phyloP scores from a whole-genome alignment of 1,140 invertebrate genomes.

The Proctacanthus coquilletti region DNA sequence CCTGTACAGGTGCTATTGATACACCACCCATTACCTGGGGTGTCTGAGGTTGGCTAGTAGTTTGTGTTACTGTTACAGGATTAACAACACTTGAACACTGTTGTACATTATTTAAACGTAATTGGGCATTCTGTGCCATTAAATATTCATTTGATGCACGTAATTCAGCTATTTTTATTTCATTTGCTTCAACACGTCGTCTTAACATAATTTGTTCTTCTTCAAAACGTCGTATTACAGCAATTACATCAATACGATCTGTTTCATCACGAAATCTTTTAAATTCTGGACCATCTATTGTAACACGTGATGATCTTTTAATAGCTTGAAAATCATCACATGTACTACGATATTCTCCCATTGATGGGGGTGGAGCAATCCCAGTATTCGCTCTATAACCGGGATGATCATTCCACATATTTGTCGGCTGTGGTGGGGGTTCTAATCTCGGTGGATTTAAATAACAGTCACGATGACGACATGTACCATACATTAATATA shows the following conservation, averaged over 20 bases:
- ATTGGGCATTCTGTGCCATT: slow-evolving; percentile 62
- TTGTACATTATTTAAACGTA: slow-evolving; percentile 47
- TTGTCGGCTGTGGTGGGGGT: too few species aligned
- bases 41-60: slow-evolving; percentile 33
- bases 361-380: background rate
- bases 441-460: too few species aligned
- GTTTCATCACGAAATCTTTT: background rate
- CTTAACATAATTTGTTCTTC: slow-evolving; percentile 7
- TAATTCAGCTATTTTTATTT: slow-evolving; percentile 37
- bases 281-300: background rate
- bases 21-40: slow-evolving; percentile 36
- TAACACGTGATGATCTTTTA: background rate
- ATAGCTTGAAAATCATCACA: background rate
- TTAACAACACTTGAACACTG: slow-evolving; percentile 31
- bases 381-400: too few species aligned
- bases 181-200: slow-evolving; percentile 7
- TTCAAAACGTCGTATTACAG: slow-evolving; percentile 5
- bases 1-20: slow-evolving; percentile 40
- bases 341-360: too few species aligned
- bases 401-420: slow-evolving; percentile 1
- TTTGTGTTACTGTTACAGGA: slow-evolving; percentile 39
- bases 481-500: too few species aligned
- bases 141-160: slow-evolving; percentile 71
- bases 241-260: slow-evolving; percentile 4
- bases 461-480: too few species aligned